Conservation (phyloP, 2,888 invertebrate genomes). For the Myathropa florea region DNA sequence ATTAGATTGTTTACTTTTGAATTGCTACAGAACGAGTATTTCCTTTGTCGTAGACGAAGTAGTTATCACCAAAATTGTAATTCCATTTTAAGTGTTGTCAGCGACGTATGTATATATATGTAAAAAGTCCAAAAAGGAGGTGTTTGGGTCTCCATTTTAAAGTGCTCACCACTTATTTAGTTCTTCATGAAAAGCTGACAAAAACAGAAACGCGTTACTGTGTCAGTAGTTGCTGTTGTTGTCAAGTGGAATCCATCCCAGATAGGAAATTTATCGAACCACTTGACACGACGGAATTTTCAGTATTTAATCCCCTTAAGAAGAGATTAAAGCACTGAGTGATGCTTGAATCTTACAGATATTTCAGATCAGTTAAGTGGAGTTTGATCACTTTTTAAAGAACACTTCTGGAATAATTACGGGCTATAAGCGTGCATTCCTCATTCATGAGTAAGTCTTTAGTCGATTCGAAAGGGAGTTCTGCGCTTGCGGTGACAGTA, state of each 20-base stretch:
- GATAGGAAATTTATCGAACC: neutral
- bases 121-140: neutral
- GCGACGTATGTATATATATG: neutral
- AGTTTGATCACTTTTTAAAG: neutral
- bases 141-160: neutral
- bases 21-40: neutral
- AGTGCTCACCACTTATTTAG: neutral
- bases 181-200: neutral
- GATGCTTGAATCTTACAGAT: neutral
- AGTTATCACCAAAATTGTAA: neutral
- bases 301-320: neutral
- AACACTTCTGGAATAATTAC: neutral
- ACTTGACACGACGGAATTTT: neutral
- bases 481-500: neutral
- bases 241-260: neutral
- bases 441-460: neutral
- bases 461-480: neutral
- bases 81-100: slow-evolving; percentile 4
- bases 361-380: neutral
- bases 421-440: neutral
- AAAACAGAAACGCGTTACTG: neutral
- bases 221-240: neutral
- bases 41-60: neutral
- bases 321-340: neutral
- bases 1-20: neutral